Percentiles rank a stretch among this genome's conserved stretches.
phyloP scores from a whole-genome alignment of 2,888 invertebrate species.

The Lepas anatifera region DNA sequence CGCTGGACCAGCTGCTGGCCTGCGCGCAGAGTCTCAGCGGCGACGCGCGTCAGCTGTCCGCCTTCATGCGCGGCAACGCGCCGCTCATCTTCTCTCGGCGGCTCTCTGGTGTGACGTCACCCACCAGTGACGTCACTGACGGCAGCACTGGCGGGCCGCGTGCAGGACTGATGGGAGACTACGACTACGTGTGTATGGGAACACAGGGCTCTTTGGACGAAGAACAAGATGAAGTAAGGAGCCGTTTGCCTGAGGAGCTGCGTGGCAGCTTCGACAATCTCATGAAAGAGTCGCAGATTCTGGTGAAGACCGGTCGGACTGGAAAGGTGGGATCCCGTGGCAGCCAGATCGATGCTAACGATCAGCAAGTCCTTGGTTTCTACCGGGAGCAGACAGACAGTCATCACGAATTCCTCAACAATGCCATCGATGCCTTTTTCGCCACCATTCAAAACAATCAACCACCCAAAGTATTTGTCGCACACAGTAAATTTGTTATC shows the following conservation, averaged over 20 bases:
- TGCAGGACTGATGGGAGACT: slow-evolving; percentile 63
- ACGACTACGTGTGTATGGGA: slow-evolving; percentile 76
- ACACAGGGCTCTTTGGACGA: slow-evolving; percentile 57
- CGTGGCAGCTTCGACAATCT: slow-evolving; percentile 59
- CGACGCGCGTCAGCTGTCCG: slow-evolving; percentile 77
- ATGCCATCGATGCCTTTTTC: slow-evolving; percentile 84
- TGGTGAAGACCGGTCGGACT: slow-evolving; percentile 22
- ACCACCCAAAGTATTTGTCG: slow-evolving; percentile 81
- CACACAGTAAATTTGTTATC: slow-evolving; percentile 87
- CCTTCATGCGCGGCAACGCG: slow-evolving; percentile 57
- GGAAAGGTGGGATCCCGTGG: neutral
- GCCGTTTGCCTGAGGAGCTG: slow-evolving; percentile 57
- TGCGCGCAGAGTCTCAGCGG: slow-evolving; percentile 75
- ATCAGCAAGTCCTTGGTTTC: slow-evolving; percentile 69
- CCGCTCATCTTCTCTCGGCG: slow-evolving; percentile 40
- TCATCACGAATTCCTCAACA: slow-evolving; percentile 69
- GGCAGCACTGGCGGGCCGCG: slow-evolving; percentile 44
- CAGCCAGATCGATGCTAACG: slow-evolving; percentile 46
- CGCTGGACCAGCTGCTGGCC: slow-evolving; percentile 75
- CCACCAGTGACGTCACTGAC: too few species aligned
- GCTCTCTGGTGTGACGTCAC: slow-evolving; percentile 64
- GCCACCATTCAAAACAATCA: slow-evolving; percentile 84
- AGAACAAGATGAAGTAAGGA: slow-evolving; percentile 58
- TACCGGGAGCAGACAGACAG: slow-evolving; percentile 76
- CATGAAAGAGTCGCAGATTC: slow-evolving; percentile 50